phyloP scores from a whole-genome alignment of 1,140 invertebrate species.

The Camponotus pennsylvanicus region DNA sequence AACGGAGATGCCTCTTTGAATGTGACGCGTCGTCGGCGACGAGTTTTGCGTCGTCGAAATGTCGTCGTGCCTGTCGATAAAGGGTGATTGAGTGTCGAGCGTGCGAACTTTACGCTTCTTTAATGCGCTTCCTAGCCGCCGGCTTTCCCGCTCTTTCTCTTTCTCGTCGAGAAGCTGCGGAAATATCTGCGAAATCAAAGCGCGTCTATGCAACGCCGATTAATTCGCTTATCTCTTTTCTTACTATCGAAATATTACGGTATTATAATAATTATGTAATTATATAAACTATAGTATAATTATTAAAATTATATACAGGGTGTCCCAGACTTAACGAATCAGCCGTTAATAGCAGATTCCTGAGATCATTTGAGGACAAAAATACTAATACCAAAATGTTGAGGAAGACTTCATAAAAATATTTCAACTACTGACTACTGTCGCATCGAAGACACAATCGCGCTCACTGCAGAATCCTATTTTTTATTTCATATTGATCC shows the following conservation, averaged over 20 bases:
- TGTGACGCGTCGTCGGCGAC: slow-evolving; percentile 74
- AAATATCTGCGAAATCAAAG: not conserved
- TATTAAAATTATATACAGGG: not conserved
- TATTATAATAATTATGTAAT: not conserved
- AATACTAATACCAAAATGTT: no score
- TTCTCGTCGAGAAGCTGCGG: slow-evolving; percentile 31
- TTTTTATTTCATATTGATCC: no score
- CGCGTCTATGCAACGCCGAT: not conserved
- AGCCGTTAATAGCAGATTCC: no score
- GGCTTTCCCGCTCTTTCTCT: slow-evolving; percentile 43
- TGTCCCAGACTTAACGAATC: no score
- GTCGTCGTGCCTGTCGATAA: slow-evolving; percentile 65
- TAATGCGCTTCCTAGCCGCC: slow-evolving; percentile 76
- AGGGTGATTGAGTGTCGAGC: slow-evolving; percentile 67
- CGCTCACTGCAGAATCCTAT: no score
- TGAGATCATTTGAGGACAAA: no score
- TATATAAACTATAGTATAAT: not conserved
- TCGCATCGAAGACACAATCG: no score
- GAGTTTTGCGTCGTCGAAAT: slow-evolving; percentile 68
- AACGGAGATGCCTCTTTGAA: slow-evolving; percentile 83
- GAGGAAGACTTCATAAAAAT: no score
- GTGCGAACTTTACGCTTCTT: slow-evolving; percentile 74
- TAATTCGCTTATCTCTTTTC: slow-evolving; percentile 21
- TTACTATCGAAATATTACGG: not conserved
- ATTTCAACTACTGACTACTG: no score